A percentile compares a stretch with the other conserved stretches of the same genome.
phyloP scores from a whole-genome alignment of 2,113 vertebrate species.

The Nibea albiflora region DNA sequence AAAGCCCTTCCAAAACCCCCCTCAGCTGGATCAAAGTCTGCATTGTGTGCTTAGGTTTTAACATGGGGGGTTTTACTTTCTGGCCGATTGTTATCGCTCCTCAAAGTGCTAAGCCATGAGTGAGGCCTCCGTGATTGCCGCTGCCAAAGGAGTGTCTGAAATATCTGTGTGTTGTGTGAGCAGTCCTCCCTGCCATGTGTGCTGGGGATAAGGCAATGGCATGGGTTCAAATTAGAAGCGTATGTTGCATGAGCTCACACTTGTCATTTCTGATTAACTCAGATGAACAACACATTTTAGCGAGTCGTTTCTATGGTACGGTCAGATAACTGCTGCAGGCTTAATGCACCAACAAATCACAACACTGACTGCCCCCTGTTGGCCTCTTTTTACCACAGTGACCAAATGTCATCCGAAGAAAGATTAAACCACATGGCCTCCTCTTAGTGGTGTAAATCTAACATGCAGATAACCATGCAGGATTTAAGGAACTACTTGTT shows the following conservation, averaged over 20 bases:
- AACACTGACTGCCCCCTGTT: conserved; percentile 50
- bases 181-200: conserved; percentile 42
- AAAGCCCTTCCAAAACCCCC: conserved; percentile 44
- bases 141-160: conserved; percentile 57
- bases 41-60: conserved; percentile 66
- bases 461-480: too few relatives aligned
- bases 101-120: conserved; percentile 66
- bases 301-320: neutral
- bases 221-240: conserved; percentile 40
- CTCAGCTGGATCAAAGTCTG: conserved; percentile 67
- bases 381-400: conserved; percentile 19
- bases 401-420: neutral
- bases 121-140: conserved; percentile 46
- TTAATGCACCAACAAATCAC: neutral
- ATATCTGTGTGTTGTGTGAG: conserved; percentile 9
- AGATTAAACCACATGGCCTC: neutral
- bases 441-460: neutral
- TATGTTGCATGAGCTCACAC: conserved; percentile 54
- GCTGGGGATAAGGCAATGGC: conserved; percentile 24
- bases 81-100: conserved; percentile 58
- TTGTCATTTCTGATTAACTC: conserved; percentile 39
- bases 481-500: neutral
- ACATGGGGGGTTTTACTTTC: conserved; percentile 46
- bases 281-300: conserved; percentile 14
- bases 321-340: neutral